Base-by-base conservation (phyloP, 1,140 invertebrate species). In the Drosophila sulfurigaster region DNA sequence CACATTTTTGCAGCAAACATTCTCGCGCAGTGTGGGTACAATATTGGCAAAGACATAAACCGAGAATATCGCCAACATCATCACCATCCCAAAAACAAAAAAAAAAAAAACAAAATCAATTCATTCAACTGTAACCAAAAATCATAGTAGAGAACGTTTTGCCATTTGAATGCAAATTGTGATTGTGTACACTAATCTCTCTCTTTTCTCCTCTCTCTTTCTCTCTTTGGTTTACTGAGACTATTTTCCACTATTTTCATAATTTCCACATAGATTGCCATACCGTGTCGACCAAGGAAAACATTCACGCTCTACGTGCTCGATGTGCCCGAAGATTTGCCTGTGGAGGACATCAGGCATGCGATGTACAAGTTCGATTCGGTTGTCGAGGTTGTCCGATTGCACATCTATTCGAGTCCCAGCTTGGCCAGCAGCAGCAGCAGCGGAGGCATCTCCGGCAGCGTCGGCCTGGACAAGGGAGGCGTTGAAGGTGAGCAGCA, bases 241-340 rank as follows among this genome's bases (percentile, higher is more conserved):
- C 11, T 52, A 30, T 28, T 32, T 57, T 8, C 20, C 20, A 25
- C 20, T 25, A 25, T 57, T 35, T 57, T 57, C 38, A 25, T 11
- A 45, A 67, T 57, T 48, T 25, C 16, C 56, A 65, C 10, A 20
- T 73, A 97, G 95, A 95, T 97, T 52, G 95, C 96, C 16, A 96
- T 97, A 73, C 96, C 96, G 5, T 97, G 96, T 81, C 94, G 96
- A 81, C 96, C 96, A 1, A 96, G 96, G 72, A 96, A 96, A 93
- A 97, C 96, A 5, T 97, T 97, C 79, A 96, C 96, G 0, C 94
- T 97, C 49, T 95, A 96, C 81, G 96, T 97, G 43, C 94, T 96
- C 67, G 96, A 97, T 82, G 95, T 97, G 38, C 96, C 96, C 0
- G 96, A 96, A 81, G 96, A 97, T 83, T 92, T 97, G 49, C 96